These are phyloP conservation scores for Hypolimnas misippus DNA, from an alignment of 2,888 invertebrate genomes.

Conservation along the genomic window DNA sequence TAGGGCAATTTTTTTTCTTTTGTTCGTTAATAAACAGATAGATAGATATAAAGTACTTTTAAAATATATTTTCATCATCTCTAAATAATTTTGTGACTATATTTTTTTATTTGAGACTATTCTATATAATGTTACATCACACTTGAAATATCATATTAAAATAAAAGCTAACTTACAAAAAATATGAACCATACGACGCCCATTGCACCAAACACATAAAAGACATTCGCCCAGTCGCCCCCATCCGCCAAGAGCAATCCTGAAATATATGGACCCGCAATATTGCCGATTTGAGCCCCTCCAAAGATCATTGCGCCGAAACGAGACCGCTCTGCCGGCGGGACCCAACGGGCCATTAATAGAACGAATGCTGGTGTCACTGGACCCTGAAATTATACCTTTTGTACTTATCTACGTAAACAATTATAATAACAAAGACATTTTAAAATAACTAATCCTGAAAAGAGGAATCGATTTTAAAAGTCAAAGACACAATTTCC, in stretches of 20 bases:
- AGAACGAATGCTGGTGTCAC: constrained; percentile 85
- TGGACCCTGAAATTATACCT: constrained; percentile 71
- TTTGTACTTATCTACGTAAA: no score
- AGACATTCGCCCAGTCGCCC: constrained; percentile 83
- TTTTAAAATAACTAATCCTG: no score
- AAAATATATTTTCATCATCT: no score
- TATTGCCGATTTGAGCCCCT: constrained; percentile 82
- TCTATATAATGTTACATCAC: no score
- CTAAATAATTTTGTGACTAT: no score
- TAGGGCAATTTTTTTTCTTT: no score
- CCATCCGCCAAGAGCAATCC: constrained; percentile 72
- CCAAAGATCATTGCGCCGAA: constrained; percentile 85
- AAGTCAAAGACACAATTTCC: no score
- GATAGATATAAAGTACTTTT: no score
- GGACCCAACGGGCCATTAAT: constrained; percentile 85
- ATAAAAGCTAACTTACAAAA: constrained; percentile 61
- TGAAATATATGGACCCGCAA: constrained; percentile 78
- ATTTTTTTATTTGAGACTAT: no score
- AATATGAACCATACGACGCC: constrained; percentile 81
- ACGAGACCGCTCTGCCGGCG: constrained; percentile 81
- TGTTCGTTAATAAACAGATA: no score
- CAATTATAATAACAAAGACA: no score
- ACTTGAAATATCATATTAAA: constrained; percentile 5
- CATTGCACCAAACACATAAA: constrained; percentile 82
- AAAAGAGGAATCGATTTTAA: no score